Percentiles rank a stretch among this genome's conserved stretches.
Conservation (phyloP, 2,113 vertebrate species). For the Gnathonemus echidnorhynchus region DNA sequence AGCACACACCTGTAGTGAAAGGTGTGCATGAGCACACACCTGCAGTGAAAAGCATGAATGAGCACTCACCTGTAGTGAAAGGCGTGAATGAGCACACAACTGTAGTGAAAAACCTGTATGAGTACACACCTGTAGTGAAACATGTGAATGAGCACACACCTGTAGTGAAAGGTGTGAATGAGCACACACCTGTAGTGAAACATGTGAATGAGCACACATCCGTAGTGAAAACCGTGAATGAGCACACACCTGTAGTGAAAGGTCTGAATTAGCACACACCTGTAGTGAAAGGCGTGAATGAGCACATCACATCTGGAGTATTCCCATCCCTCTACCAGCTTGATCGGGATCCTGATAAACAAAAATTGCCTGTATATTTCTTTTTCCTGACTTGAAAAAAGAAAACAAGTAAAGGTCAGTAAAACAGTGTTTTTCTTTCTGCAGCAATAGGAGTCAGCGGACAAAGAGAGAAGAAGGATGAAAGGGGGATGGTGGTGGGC, state of each 20-base stretch:
- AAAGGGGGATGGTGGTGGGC: background rate
- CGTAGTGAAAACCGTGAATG: background rate
- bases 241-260: background rate
- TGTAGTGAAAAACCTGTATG: too few species aligned
- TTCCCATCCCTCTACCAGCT: background rate
- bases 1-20: background rate
- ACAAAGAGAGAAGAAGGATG: constrained; percentile 12
- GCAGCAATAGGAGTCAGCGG: constrained; percentile 9
- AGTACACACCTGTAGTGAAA: too few species aligned
- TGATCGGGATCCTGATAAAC: background rate
- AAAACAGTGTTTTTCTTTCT: background rate
- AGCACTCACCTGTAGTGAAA: background rate
- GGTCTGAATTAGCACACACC: too few species aligned
- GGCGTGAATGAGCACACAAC: too few species aligned
- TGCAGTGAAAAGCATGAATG: background rate
- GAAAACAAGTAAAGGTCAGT: background rate
- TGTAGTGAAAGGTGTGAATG: background rate
- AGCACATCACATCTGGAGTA: background rate
- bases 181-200: background rate
- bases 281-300: too few species aligned
- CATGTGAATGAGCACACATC: background rate
- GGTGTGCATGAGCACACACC: background rate
- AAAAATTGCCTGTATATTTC: background rate
- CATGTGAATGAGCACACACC: background rate
- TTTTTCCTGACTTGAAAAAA: background rate